These are phyloP conservation scores for Eubasilissa regina DNA, from an alignment of 1,140 invertebrate species.

Conservation along the genomic window DNA sequence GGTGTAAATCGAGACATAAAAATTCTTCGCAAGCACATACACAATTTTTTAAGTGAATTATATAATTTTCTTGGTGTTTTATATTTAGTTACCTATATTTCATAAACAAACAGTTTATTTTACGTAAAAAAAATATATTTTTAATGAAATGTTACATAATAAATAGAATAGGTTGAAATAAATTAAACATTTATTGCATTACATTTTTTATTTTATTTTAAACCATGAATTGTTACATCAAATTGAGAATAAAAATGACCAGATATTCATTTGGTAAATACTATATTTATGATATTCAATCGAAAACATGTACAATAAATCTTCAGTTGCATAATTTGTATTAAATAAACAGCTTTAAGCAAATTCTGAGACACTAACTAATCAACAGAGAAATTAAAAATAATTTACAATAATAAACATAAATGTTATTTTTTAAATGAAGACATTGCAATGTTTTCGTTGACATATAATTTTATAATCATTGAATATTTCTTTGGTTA, in stretches of 20 bases:
- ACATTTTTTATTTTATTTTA: slow-evolving; percentile 36
- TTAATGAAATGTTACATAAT: not conserved
- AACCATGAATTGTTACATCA: slow-evolving; percentile 41
- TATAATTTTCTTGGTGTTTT: too few species aligned
- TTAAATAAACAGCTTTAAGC: too few species aligned
- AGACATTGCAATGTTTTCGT: slow-evolving; percentile 26
- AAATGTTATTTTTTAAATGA: not conserved
- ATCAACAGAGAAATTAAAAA: too few species aligned
- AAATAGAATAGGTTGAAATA: too few species aligned
- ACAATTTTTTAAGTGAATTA: too few species aligned
- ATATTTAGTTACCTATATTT: too few species aligned
- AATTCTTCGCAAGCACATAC: too few species aligned
- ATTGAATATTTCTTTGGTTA: slow-evolving; percentile 26
- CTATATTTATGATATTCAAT: slow-evolving; percentile 26
- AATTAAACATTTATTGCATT: not conserved
- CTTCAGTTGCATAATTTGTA: not conserved
- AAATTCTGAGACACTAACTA: too few species aligned
- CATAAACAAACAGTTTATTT: not conserved
- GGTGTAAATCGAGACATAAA: too few species aligned
- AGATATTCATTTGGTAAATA: slow-evolving; percentile 39
- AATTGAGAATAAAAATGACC: slow-evolving; percentile 43
- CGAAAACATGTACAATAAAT: slow-evolving; percentile 33
- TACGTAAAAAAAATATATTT: not conserved
- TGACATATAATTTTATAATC: not conserved
- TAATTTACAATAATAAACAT: too few species aligned